Evolutionary conservation across 1,140 invertebrate species (phyloP), one percentile per base, ranked within the genome.

Genomic region (Euglossa dilemma): DNA sequence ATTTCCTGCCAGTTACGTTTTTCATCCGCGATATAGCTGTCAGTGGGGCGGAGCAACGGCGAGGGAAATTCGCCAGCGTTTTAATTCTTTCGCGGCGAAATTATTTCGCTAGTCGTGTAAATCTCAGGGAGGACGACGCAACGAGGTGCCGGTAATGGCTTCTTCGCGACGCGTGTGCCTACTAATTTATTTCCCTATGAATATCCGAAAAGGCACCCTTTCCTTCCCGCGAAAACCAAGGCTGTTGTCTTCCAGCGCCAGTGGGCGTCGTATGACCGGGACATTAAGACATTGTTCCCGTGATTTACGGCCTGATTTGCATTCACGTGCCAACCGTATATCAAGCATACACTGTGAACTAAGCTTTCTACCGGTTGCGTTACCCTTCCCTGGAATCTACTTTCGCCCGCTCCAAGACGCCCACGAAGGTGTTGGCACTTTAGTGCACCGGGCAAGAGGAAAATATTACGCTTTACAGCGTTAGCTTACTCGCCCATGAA

Each of bases 251-350:
- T 92, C 86, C 81, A 88, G 90, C 90, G 89, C 90, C 85, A 89
- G 89, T 91, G 91, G 92, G 91, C 91, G 92, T 92, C 90, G 92
- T 93, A 94, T 94, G 94, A 94, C 94, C 93, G 92, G 93, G 93
- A 94, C 94, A 94, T 94, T 94, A 94, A 94, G 94, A 94, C 94
- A 94, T 94, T 94, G 94, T 94, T 94, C 93, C 86, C 87, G 93
- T 94, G 94, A 94, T 94, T 94, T 94, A 94, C 93, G 94, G 89
- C 88, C 91, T 90, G 93, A 93, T 94, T 93, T 94, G 93, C 92
- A 93, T 94, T 94, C 93, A 94, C 92, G 92, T 91, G 91, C 92
- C 91, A 91, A 89, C 93, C 93, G 91, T 94, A 94, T 94, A 94
- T 94, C 93, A 94, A 93, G 92, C 93, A 92, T 94, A 93, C 92